Percentiles rank a stretch among this genome's conserved stretches.
phyloP scores from a whole-genome alignment of 1,140 invertebrate species.

The Euura lappo region DNA sequence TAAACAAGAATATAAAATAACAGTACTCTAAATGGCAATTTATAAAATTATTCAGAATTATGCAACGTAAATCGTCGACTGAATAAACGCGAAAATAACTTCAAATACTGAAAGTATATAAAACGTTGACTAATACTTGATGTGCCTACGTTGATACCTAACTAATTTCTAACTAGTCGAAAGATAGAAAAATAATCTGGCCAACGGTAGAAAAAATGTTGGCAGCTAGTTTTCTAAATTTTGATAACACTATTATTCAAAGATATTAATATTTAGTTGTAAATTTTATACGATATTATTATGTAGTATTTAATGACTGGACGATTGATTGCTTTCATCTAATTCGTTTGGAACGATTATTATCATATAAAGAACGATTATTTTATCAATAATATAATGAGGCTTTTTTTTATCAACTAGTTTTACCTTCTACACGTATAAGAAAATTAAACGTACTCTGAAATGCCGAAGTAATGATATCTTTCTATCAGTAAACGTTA shows the following conservation, averaged over 20 bases:
- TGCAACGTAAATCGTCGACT: no score
- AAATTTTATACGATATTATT: background rate
- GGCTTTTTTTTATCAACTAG: background rate
- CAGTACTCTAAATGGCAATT: no score
- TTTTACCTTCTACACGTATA: constrained; percentile 5
- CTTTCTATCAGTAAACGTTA: constrained; percentile 40
- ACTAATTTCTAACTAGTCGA: background rate
- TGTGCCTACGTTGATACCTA: background rate
- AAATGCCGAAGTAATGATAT: background rate
- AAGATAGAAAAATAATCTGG: background rate
- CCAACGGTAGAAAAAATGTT: background rate
- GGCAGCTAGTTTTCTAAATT: no score
- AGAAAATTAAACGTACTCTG: background rate
- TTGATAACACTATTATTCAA: no score
- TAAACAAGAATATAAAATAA: no score
- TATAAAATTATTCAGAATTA: no score
- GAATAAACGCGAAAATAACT: no score
- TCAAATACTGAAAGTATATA: no score
- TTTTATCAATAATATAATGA: background rate
- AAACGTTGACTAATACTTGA: background rate
- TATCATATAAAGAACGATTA: background rate
- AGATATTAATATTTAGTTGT: background rate
- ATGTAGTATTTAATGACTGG: background rate
- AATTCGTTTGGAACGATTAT: constrained; percentile 28
- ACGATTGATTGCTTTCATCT: constrained; percentile 7